Conservation (phyloP, 2,888 invertebrate species). For the Sthenelais limicola region DNA sequence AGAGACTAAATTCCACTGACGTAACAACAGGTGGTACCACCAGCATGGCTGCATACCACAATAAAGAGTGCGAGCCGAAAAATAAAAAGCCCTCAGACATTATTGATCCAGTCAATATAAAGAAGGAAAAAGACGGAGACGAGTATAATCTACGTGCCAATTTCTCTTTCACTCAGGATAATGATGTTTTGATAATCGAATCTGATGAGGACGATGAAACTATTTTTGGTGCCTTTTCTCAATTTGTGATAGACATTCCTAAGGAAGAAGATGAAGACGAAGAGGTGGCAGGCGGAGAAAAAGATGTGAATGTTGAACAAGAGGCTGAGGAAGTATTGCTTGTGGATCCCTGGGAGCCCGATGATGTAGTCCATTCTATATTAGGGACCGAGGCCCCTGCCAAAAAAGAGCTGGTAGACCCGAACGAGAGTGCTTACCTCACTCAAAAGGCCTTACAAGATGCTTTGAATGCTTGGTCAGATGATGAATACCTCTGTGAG, state of each 20-base stretch:
- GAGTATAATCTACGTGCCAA: not conserved
- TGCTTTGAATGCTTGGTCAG: constrained; percentile 18
- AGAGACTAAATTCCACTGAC: no score
- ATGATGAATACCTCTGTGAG: constrained; percentile 18
- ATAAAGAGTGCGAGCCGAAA: not conserved
- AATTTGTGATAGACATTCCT: constrained; percentile 6
- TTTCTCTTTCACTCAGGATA: not conserved
- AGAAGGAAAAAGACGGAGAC: not conserved
- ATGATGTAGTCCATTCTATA: not conserved
- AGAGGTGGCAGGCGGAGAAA: no score
- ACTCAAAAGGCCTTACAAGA: constrained; percentile 26
- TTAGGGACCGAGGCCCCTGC: not conserved
- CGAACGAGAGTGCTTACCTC: constrained; percentile 3
- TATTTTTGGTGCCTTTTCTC: constrained; percentile 1
- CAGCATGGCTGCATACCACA: no score
- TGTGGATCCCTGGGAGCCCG: constrained; percentile 17
- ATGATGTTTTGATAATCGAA: constrained; percentile 8
- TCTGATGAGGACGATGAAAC: constrained; percentile 8
- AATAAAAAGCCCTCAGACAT: not conserved
- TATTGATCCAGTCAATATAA: not conserved
- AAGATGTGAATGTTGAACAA: not conserved
- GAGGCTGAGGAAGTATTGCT: not conserved
- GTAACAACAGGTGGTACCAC: no score
- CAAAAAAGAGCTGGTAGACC: constrained; percentile 6
- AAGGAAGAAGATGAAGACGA: constrained; percentile 15